These are phyloP conservation scores for Balaeniceps rex DNA, from an alignment of 2,113 vertebrate genomes.

Conservation along the genomic window DNA sequence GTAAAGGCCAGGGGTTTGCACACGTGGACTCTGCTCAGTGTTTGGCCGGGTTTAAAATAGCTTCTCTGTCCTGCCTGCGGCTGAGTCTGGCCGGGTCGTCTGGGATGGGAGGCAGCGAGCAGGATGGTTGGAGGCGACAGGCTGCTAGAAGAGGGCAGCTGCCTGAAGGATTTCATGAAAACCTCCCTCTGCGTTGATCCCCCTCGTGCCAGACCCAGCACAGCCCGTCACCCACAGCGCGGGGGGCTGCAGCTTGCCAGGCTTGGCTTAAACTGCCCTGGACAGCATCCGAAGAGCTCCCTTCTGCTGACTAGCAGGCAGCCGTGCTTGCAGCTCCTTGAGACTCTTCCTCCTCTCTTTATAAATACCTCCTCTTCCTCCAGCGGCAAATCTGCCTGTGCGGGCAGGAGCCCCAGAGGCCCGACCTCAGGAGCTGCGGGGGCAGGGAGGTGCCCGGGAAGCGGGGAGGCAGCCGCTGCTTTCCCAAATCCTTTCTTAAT, in stretches of 20 bases:
- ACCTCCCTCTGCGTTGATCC: fast-evolving
- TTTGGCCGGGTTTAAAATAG: not conserved
- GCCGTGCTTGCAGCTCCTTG: not conserved
- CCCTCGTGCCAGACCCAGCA: not conserved
- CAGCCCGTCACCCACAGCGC: fast-evolving
- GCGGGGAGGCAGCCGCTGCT: not conserved
- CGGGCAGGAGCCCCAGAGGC: not conserved
- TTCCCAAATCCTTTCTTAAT: not conserved
- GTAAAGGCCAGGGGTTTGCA: not conserved
- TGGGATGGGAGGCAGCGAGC: not conserved
- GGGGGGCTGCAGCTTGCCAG: not conserved
- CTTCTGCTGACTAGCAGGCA: not conserved
- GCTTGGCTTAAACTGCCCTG: not conserved
- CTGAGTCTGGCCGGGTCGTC: fast-evolving
- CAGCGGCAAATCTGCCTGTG: not conserved
- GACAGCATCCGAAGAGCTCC: not conserved
- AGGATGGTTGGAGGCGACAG: not conserved
- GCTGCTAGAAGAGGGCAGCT: not conserved
- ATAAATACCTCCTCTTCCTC: not conserved
- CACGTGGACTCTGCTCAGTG: fast-evolving
- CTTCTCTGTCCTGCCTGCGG: not conserved
- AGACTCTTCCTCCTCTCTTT: not conserved
- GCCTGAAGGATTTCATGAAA: not conserved
- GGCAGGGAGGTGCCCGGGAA: not conserved
- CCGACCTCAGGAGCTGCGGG: fast-evolving